Base-by-base conservation (phyloP, 2,888 invertebrate genomes). In the Myopa testacea region DNA sequence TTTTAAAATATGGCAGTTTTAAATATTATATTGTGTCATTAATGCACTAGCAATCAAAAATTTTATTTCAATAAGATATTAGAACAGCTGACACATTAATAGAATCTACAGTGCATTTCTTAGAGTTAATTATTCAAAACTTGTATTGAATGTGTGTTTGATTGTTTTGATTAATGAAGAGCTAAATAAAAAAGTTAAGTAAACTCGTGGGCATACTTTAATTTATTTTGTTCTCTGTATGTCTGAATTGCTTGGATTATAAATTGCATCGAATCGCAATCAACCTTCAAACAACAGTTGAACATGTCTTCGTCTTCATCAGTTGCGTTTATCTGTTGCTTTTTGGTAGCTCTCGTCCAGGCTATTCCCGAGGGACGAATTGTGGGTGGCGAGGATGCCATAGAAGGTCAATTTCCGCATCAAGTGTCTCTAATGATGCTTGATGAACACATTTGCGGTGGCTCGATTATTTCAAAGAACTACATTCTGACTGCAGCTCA, bases 361-460 rank as follows among this genome's bases (percentile, higher is more conserved):
- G 82, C 84, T 7, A 81, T 81, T 12, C 83, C 85, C 6, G 71
- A 75, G 10, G 82, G 82, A 0, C 87, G 86, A 10, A 80, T 86
- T 68, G 86, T 87, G 16, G 88, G 87, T 37, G 89, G 89, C 10
- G 74, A 76, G 2, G 82, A 85, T 78, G 89, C 89, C 12, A 72
- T 58, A 4, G 71, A 78, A 37, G 86, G 84, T 10, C 85, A 88
- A 78, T 89, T 88, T 81, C 86, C 89, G 0, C 84, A 88, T 81
- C 88, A 88, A 84, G 82, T 88, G 16, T 89, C 89, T 8, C 65
- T 88, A 67, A 81, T 86, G 14, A 52, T 55, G 5, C 26, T 19
- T 16, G 82, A 81, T 4, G 80, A 80, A 0, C 85, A 86, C 40
- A 82, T 62, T n/a, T 87, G 87, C 69, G 87, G 86, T 58, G 86